phyloP scores from a whole-genome alignment of 2,888 invertebrate genomes.

The Netelia fuscicornis region DNA sequence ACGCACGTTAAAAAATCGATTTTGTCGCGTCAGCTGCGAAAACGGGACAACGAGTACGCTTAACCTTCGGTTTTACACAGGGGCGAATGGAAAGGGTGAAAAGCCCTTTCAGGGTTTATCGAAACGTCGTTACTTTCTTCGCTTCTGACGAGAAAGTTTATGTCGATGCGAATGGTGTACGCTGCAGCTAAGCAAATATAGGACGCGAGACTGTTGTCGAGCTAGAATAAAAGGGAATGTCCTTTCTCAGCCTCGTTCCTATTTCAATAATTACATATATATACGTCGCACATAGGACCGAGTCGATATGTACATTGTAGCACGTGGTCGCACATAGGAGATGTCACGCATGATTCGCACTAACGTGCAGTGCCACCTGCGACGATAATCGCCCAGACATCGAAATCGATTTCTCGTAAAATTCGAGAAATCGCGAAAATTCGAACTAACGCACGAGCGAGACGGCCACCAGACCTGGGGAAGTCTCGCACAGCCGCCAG shows the following conservation, averaged over 20 bases:
- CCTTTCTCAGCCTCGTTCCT: no score
- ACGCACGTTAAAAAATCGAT: constrained; percentile 58
- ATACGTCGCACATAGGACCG: constrained; percentile 5
- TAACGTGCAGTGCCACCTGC: constrained; percentile 64
- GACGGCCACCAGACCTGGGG: background rate
- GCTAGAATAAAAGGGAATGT: background rate
- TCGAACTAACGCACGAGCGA: constrained; percentile 15
- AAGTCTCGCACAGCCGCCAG: constrained; percentile 19
- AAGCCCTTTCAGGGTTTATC: constrained; percentile 38
- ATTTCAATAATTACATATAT: background rate
- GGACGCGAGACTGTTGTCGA: background rate
- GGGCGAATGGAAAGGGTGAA: background rate
- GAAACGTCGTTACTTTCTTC: constrained; percentile 54
- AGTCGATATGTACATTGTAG: constrained; percentile 3
- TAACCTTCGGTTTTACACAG: constrained; percentile 30
- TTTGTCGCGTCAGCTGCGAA: constrained; percentile 50
- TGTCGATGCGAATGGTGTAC: background rate
- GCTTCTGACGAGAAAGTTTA: constrained; percentile 26
- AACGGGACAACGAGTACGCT: constrained; percentile 21
- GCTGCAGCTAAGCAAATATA: background rate
- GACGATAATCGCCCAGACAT: constrained; percentile 56
- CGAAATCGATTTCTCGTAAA: constrained; percentile 74
- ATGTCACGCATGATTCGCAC: constrained; percentile 62
- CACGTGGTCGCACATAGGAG: constrained; percentile 64
- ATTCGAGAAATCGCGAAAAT: constrained; percentile 63